Evolutionary conservation across 2,113 vertebrate species (phyloP), one percentile per base, ranked within the genome.

Genomic region (Coracopsis vasa): DNA sequence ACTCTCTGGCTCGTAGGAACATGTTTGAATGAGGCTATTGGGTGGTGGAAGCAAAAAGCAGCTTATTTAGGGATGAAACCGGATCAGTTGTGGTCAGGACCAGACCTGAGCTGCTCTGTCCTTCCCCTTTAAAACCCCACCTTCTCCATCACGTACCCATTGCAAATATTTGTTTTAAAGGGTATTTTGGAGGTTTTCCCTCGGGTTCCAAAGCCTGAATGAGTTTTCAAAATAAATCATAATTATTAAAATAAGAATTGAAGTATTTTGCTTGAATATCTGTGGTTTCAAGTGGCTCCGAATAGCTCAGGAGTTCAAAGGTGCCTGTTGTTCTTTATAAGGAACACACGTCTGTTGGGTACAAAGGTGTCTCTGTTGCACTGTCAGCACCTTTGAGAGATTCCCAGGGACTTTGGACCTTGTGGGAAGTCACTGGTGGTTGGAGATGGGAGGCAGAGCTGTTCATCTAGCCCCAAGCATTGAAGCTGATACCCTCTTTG

Each of bases 201-300:
- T 54, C 14, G 10, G 72, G n/a, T 71, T 69, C 13, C 19, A 64
- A 60, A 85, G 9, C 27, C 15, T 67, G 56, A n/a, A n/a, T 9
- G 45, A 62, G 28, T 24, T 72, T 74, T 9, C 14, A 83, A 69
- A 82, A 50, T 21, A 71, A 91, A 61, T 37, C 48, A 42, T 19
- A 39, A 56, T 31, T 2, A 4, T 6, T 33, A 54, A 11, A 16
- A 3, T 4, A 8, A 62, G 45, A 69, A 80, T 12, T 3, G 2
- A 39, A 41, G 9, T 4, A 2, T 81, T 81, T 7, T 78, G 20
- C 50, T 73, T 48, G 51, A 47, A 28, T 75, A 33, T 33, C 17
- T 54, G 61, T 79, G 90, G 45, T 80, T 94, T 79, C 72, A 45
- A 71, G 60, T 45, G 77, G n/a, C 77, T 89, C 31, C 69, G 51